A percentile compares a stretch with the other conserved stretches of the same genome.
Conservation (phyloP, 2,797 vertebrate genomes). For the Taenioides sp. region DNA sequence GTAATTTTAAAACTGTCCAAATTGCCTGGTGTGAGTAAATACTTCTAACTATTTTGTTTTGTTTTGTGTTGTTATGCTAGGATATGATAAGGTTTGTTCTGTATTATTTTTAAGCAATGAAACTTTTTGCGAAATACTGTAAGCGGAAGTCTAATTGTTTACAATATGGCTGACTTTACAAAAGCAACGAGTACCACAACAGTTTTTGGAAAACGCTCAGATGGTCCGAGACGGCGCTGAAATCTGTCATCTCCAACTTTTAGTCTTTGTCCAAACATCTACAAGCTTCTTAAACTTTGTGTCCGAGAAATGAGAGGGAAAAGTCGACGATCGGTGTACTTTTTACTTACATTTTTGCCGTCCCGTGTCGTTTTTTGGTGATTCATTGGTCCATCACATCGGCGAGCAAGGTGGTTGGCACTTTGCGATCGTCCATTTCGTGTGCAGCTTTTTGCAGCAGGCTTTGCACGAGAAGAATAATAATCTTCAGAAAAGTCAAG, state of each 20-base stretch:
- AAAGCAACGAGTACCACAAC: not conserved
- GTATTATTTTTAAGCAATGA: not conserved
- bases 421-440: not conserved
- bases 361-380: not conserved
- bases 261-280: not conserved
- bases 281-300: not conserved
- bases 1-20: not conserved
- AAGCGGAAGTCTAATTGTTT: not conserved
- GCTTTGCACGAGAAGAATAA: not conserved
- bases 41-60: not conserved
- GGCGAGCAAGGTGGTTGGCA: not conserved
- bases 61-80: not conserved
- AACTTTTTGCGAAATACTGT: not conserved
- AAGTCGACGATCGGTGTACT: not conserved
- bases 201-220: not conserved
- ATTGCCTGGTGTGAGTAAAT: not conserved
- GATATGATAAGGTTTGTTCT: not conserved
- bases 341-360: not conserved
- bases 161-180: not conserved
- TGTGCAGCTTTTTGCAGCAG: constrained; percentile 1
- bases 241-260: not conserved
- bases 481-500: not conserved
- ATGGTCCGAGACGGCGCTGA: not conserved
- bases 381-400: not conserved
- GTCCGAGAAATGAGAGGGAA: not conserved